Conservation (phyloP, 2,113 vertebrate genomes). For the Urocynchramus pylzowi region DNA sequence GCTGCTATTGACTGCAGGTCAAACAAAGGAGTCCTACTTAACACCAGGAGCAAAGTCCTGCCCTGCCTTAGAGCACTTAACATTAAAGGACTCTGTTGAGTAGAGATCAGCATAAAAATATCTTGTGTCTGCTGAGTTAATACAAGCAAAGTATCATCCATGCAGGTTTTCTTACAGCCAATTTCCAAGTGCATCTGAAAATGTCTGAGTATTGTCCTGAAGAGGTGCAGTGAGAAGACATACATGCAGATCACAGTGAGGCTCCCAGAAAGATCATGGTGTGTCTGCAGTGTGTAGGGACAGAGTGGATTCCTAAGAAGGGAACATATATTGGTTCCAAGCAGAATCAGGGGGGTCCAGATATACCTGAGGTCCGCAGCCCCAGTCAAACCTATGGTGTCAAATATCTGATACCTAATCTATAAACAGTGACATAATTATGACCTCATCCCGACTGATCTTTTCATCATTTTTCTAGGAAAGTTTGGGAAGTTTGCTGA, state of each 20-base stretch:
- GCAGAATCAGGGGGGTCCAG: neutral
- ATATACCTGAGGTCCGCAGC: neutral
- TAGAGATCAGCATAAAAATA: neutral
- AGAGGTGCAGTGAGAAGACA: neutral
- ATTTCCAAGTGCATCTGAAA: neutral
- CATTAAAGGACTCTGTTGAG: neutral
- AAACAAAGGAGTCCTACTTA: neutral
- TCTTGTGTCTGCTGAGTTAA: neutral
- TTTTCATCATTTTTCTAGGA: neutral
- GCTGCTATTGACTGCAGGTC: neutral
- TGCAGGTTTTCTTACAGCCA: neutral
- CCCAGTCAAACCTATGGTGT: neutral
- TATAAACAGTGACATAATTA: neutral
- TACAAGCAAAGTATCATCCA: neutral
- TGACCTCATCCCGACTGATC: rapidly evolving
- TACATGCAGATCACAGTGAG: neutral
- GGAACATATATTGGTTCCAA: neutral
- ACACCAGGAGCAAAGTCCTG: neutral
- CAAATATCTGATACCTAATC: neutral
- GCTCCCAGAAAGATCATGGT: rapidly evolving
- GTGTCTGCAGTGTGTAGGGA: no score
- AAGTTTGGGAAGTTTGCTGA: neutral
- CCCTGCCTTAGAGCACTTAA: neutral
- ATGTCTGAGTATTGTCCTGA: neutral
- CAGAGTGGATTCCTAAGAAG: neutral